Conservation (phyloP, 2,888 invertebrate genomes). For the Laspeyria flexula region DNA sequence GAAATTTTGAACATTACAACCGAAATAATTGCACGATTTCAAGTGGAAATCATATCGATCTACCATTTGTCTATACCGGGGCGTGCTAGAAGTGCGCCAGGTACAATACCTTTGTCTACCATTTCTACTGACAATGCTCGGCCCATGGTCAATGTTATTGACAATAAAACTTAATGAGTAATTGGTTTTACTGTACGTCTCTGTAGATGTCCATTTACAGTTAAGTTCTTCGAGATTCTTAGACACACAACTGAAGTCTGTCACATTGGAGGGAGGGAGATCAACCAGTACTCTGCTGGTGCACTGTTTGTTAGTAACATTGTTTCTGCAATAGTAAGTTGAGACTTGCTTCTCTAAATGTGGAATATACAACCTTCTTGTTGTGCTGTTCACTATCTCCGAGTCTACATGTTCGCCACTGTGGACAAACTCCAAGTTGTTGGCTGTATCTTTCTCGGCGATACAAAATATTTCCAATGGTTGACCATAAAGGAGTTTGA, state of each 20-base stretch:
- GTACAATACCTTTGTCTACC: slow-evolving; percentile 55
- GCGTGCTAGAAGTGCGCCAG: slow-evolving; percentile 63
- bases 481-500: slow-evolving; percentile 85
- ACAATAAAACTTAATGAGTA: slow-evolving; percentile 63
- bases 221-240: slow-evolving; percentile 90
- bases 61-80: slow-evolving; percentile 77
- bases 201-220: slow-evolving; percentile 90
- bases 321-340: slow-evolving; percentile 84
- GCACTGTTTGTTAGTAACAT: slow-evolving; percentile 59
- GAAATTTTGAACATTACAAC: slow-evolving; percentile 78
- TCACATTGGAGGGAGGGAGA: slow-evolving; percentile 87
- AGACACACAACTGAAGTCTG: slow-evolving; percentile 90
- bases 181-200: slow-evolving; percentile 65
- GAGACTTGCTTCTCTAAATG: slow-evolving; percentile 82
- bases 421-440: slow-evolving; percentile 75
- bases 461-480: slow-evolving; percentile 88
- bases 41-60: slow-evolving; percentile 86
- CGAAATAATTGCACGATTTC: slow-evolving; percentile 87
- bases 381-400: slow-evolving; percentile 87
- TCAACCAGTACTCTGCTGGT: slow-evolving; percentile 72
- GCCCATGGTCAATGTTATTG: slow-evolving; percentile 50
- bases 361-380: slow-evolving; percentile 85
- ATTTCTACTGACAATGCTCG: slow-evolving; percentile 50
- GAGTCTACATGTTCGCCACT: slow-evolving; percentile 57
- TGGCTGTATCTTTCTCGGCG: slow-evolving; percentile 74